Conservation (phyloP, 2,113 vertebrate genomes). For the Xiphias gladius region DNA sequence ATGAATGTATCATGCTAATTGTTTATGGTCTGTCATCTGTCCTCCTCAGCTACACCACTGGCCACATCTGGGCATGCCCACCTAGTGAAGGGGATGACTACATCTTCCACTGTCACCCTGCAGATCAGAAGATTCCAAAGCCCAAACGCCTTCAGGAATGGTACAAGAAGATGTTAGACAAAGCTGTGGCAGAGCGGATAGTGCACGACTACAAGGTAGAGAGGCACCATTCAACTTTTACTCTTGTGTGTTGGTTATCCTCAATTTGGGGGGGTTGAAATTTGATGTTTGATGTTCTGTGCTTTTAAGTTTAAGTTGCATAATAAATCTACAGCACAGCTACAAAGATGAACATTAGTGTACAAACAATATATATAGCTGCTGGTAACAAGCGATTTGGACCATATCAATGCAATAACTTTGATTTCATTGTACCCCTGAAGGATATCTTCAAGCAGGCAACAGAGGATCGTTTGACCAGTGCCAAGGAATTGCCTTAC, state of each 20-base stretch:
- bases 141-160: conserved; percentile 98
- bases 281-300: no score
- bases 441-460: conserved; percentile 99
- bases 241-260: not conserved
- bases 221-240: not conserved
- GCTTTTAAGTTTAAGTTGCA: no score
- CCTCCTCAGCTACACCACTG: conserved; percentile 90
- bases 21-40: not conserved
- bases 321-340: no score
- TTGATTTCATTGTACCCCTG: conserved; percentile 1
- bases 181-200: conserved; percentile 95
- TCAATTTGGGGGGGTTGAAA: no score
- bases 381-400: not conserved
- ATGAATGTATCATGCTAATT: not conserved
- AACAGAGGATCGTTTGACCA: conserved; percentile 97
- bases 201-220: conserved; percentile 97
- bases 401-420: conserved; percentile 5
- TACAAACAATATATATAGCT: not conserved
- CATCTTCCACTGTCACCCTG: conserved; percentile 98
- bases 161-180: conserved; percentile 99
- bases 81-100: conserved; percentile 99
- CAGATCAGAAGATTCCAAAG: conserved; percentile 98
- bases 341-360: no score
- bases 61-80: conserved; percentile 99
- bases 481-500: conserved; percentile 97